These are phyloP conservation scores for Cheilosia impressa DNA, from an alignment of 2,888 invertebrate genomes.

Conservation along the genomic window DNA sequence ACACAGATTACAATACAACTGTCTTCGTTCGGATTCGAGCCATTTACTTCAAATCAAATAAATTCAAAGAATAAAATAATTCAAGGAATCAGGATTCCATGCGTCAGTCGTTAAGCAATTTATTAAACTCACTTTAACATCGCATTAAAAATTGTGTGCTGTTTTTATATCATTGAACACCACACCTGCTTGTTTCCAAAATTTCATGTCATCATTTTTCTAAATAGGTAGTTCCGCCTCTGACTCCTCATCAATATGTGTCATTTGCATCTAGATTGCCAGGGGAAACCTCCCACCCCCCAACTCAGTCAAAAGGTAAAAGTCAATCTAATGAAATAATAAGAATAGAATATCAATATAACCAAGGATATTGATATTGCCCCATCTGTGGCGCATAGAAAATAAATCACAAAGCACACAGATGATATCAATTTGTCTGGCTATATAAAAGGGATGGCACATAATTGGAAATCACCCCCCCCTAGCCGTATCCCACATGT, in stretches of 20 bases:
- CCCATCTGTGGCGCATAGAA: slow-evolving; percentile 15
- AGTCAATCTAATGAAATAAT: slow-evolving; percentile 48
- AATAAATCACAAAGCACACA: slow-evolving; percentile 41
- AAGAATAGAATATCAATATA: slow-evolving; percentile 37
- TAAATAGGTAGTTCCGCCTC: too few species aligned
- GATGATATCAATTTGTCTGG: slow-evolving; percentile 54
- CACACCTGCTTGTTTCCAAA: too few species aligned
- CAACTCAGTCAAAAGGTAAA: slow-evolving; percentile 32
- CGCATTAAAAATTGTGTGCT: too few species aligned
- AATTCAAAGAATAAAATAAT: too few species aligned
- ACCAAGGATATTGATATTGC: slow-evolving; percentile 39
- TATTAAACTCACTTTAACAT: too few species aligned
- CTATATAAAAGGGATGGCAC: slow-evolving; percentile 16
- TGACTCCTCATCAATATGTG: background rate
- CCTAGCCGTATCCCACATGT: slow-evolving; percentile 1
- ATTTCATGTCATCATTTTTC: too few species aligned
- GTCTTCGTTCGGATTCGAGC: too few species aligned
- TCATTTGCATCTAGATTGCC: background rate
- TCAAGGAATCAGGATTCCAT: too few species aligned
- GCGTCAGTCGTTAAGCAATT: too few species aligned
- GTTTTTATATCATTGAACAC: too few species aligned
- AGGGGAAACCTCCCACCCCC: background rate
- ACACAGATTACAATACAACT: too few species aligned
- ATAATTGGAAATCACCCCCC: slow-evolving; percentile 42
- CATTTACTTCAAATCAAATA: too few species aligned